phyloP scores from a whole-genome alignment of 23 tunicate species.

The Oikopleura dioica region DNA sequence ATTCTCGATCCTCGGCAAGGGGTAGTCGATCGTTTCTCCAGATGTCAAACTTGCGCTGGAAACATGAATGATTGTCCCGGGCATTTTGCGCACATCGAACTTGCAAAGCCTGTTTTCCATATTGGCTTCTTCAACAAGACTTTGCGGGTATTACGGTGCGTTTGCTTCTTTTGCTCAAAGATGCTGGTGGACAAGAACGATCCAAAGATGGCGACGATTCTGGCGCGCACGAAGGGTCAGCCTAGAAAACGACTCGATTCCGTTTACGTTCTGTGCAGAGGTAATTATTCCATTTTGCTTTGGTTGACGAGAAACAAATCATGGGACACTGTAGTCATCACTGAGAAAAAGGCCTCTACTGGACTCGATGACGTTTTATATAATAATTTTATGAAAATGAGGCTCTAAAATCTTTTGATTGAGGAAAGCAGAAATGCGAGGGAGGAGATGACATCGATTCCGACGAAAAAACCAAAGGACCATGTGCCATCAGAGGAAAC shows the following conservation, averaged over 20 bases:
- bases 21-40: constrained; percentile 6
- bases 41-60: constrained; percentile 99
- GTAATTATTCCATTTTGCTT: too few relatives aligned
- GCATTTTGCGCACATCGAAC: constrained; percentile 93
- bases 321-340: too few relatives aligned
- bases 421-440: too few relatives aligned
- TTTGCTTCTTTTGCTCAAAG: constrained; percentile 81
- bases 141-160: constrained; percentile 68
- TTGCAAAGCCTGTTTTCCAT: constrained; percentile 92
- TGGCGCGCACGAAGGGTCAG: constrained; percentile 50
- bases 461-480: too few relatives aligned
- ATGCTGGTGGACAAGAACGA: constrained; percentile 69
- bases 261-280: constrained; percentile 88
- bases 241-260: constrained; percentile 58
- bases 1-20: constrained; percentile 84
- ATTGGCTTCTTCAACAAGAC: constrained; percentile 76
- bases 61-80: constrained; percentile 99
- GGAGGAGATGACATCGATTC: too few relatives aligned
- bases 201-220: constrained; percentile 58
- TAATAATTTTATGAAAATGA: too few relatives aligned
- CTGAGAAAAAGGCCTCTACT: too few relatives aligned
- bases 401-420: too few relatives aligned
- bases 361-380: too few relatives aligned
- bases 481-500: too few relatives aligned
- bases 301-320: too few relatives aligned